Base-by-base conservation (phyloP, 1,140 invertebrate species). In the Limonius californicus region DNA sequence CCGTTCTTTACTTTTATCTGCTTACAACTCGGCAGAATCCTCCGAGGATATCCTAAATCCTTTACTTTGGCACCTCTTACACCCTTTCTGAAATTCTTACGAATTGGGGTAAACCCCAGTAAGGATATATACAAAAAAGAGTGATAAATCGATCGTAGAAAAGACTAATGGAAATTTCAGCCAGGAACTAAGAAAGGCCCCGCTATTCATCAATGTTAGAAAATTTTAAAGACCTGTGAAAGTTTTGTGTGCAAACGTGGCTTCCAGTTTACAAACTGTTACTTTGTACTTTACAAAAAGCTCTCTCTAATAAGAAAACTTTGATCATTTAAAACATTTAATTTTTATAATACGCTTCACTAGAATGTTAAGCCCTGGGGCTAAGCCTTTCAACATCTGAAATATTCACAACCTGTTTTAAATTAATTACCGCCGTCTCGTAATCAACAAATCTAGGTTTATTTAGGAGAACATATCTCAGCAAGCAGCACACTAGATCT, bases 401-500 rank as follows among this genome's bases (percentile, higher is more conserved):
- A n/a, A 35, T 35, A 8, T 35, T 35, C 8, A 35, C n/a, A n/a
- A n/a, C n/a, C n/a, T n/a, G n/a, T n/a, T n/a, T 45, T 7, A 15
- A 18, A 18, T 18, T 45, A 45, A 45, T 45, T 6, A 45, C 15
- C 15, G 43, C n/a, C 4, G 16, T n/a, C 6, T 45, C 16, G 12
- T 14, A 45, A 45, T 45, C 43, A 32, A 32, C 27, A 32, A 32
- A 32, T 11, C 27, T 32, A 45, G n/a, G 43, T n/a, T 18, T 45
- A 4, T 4, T 45, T 18, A 14, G 43, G 4, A 45, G 16, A 18
- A 45, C 16, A 45, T 45, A 45, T 45, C 15, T 45, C 16, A 18
- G 43, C n/a, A 45, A 45, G 15, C 16, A 15, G 43, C 43, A 18
- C 43, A 45, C 43, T 45, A 45, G 43, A 45, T 45, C 43, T 45